Conservation (phyloP, 2,797 vertebrate species). For the Smutsia temminckii region DNA sequence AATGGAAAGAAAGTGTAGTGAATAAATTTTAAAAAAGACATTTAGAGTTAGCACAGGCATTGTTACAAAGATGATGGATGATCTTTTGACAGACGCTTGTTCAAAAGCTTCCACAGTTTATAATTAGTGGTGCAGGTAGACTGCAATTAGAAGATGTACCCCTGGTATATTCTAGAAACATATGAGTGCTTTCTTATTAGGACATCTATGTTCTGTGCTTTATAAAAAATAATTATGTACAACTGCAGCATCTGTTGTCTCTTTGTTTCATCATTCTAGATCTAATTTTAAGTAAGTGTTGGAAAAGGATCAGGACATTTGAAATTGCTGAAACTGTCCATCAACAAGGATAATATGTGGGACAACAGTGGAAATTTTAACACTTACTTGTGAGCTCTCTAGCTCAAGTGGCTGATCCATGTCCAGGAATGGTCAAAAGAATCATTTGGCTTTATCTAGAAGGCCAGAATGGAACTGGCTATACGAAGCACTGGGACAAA, state of each 20-base stretch:
- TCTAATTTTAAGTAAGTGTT: constrained; percentile 6
- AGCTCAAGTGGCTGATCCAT: not conserved
- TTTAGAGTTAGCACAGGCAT: not conserved
- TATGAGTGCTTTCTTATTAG: not conserved
- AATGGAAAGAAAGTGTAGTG: not conserved
- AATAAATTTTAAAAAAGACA: not conserved
- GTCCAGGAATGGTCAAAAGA: not conserved
- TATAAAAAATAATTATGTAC: not conserved
- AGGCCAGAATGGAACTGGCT: not conserved
- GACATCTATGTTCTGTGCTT: not conserved
- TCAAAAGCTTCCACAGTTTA: not conserved
- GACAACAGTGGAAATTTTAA: not conserved
- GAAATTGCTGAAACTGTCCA: not conserved
- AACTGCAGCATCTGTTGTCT: not conserved
- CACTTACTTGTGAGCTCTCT: not conserved
- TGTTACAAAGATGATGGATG: not conserved
- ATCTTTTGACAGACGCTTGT: not conserved
- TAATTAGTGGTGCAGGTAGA: not conserved
- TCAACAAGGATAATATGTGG: not conserved
- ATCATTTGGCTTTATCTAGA: not conserved
- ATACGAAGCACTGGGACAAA: not conserved
- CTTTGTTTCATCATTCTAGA: constrained; percentile 26
- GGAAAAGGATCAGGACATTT: not conserved
- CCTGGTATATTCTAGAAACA: not conserved
- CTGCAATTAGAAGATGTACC: not conserved